Evolutionary conservation across 2,113 vertebrate species (phyloP).

Genomic region (Zosterops lateralis): DNA sequence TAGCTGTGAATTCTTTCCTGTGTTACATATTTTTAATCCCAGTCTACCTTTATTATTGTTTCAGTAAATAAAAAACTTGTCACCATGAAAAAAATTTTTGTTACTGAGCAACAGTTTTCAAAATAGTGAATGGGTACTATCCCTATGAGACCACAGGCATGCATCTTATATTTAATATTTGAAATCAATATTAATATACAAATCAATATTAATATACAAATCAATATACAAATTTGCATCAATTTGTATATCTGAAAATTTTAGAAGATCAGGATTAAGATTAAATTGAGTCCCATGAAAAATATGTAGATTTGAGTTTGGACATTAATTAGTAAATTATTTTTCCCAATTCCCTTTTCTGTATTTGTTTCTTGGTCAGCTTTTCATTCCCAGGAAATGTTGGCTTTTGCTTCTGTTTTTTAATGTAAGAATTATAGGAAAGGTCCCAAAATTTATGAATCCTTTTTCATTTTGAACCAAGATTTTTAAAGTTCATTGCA

Average conservation of each 20-base stretch:
- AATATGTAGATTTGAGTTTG: background rate
- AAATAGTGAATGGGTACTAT: rapidly evolving
- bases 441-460: rapidly evolving
- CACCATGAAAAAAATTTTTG: background rate
- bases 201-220: too few relatives aligned
- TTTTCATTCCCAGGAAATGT: background rate
- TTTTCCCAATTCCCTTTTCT: background rate
- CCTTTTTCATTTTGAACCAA: background rate
- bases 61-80: background rate
- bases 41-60: background rate
- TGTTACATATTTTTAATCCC: background rate
- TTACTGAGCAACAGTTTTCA: background rate
- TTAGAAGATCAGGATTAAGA: background rate
- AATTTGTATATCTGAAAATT: background rate
- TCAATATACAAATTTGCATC: too few relatives aligned
- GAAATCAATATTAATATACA: too few relatives aligned
- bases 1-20: background rate
- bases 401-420: background rate
- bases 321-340: background rate
- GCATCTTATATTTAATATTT: background rate
- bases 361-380: background rate
- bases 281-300: background rate
- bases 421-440: background rate
- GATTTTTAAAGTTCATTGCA: background rate
- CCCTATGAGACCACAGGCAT: background rate